Conservation (phyloP, 1,140 invertebrate species). For the Drosophila pallidifrons region DNA sequence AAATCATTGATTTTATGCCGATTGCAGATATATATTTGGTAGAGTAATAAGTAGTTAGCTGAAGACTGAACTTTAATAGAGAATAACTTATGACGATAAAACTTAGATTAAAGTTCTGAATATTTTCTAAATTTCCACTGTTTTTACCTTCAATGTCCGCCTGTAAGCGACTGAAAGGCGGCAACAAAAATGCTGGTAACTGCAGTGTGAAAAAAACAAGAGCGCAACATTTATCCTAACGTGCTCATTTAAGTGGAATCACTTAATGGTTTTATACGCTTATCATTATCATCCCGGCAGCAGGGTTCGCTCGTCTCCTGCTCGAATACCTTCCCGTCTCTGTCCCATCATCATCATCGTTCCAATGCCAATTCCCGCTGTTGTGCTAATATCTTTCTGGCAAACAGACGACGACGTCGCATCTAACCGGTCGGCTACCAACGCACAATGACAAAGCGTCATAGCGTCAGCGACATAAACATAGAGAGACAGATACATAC, state of each 20-base stretch:
- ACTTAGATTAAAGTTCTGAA: too few species aligned
- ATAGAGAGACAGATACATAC: background rate
- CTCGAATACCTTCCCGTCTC: too few species aligned
- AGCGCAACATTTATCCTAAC: constrained; percentile 62
- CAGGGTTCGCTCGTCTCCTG: background rate
- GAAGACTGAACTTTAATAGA: background rate
- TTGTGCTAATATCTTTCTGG: constrained; percentile 16
- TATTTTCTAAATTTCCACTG: too few species aligned
- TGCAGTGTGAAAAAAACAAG: constrained; percentile 5
- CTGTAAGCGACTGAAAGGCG: constrained; percentile 20
- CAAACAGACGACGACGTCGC: background rate
- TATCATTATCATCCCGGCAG: constrained; percentile 73
- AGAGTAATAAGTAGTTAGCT: background rate
- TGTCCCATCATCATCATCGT: background rate
- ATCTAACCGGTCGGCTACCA: constrained; percentile 5
- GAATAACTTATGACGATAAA: background rate
- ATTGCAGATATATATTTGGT: background rate
- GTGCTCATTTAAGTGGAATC: constrained; percentile 81
- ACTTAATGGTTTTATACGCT: constrained; percentile 83
- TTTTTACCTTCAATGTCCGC: background rate
- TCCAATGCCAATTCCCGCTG: constrained; percentile 1
- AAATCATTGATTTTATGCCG: background rate
- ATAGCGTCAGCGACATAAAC: background rate
- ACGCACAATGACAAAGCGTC: constrained; percentile 40
- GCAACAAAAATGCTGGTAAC: constrained; percentile 4